A percentile compares a stretch with the other conserved stretches of the same genome.
Conservation (phyloP, 2,888 invertebrate species). For the Aphidoletes aphidimyza region DNA sequence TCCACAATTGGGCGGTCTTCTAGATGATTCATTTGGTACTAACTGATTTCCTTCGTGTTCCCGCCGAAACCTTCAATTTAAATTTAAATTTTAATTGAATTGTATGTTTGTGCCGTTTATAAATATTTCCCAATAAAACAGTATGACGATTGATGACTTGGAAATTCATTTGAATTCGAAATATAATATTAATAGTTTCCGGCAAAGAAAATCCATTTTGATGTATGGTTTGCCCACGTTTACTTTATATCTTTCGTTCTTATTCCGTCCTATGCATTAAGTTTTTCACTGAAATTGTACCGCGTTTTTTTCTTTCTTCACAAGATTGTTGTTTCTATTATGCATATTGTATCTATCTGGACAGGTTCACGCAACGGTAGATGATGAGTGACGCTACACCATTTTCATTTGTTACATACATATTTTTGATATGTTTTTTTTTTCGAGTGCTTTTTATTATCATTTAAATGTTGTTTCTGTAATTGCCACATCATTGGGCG, state of each 20-base stretch:
- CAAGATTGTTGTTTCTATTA: neutral
- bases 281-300: neutral
- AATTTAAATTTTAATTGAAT: neutral
- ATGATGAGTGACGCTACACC: constrained; percentile 6
- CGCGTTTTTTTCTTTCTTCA: neutral
- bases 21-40: neutral
- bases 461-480: neutral
- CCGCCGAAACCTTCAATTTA: neutral
- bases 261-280: neutral
- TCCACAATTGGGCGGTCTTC: no score
- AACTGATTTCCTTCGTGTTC: neutral
- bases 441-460: neutral
- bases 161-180: constrained; percentile 8
- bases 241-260: neutral
- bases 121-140: neutral
- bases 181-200: neutral
- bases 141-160: neutral
- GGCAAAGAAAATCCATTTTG: neutral
- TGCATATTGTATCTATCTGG: neutral
- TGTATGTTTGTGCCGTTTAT: no score
- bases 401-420: constrained; percentile 48
- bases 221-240: neutral
- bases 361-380: constrained; percentile 41
- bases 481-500: neutral
- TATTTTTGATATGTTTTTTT: no score